phyloP scores from a whole-genome alignment of 2,888 invertebrate species.

The Amphipoea oculea region DNA sequence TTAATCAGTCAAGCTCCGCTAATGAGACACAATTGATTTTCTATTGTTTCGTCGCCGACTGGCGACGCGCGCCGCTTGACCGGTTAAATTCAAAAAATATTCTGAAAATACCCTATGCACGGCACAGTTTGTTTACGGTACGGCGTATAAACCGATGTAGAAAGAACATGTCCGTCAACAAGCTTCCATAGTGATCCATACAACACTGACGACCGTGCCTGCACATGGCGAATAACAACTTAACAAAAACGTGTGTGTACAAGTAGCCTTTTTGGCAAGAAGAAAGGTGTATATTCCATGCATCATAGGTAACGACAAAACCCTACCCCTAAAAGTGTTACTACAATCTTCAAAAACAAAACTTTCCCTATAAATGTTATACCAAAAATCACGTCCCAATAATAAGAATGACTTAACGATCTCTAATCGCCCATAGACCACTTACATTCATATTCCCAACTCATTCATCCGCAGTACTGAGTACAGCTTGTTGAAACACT shows the following conservation, averaged over 20 bases:
- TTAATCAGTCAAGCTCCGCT: no score
- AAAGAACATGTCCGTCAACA: neutral
- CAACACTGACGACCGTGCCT: neutral
- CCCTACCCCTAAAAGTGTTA: neutral
- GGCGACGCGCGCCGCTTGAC: no score
- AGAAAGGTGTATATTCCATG: neutral
- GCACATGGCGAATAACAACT: neutral
- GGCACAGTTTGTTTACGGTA: neutral
- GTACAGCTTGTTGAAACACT: conserved; percentile 55
- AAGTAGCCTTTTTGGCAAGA: neutral
- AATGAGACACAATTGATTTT: no score
- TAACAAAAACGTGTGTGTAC: neutral
- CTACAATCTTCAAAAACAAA: conserved; percentile 23
- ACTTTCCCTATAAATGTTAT: conserved; percentile 20
- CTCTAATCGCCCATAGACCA: conserved; percentile 40
- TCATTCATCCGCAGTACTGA: conserved; percentile 44
- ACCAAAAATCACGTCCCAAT: conserved; percentile 43
- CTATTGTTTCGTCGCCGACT: no score
- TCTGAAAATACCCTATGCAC: neutral
- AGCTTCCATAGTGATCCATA: neutral
- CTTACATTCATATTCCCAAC: conserved; percentile 51
- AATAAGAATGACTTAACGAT: conserved; percentile 52
- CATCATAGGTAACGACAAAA: neutral
- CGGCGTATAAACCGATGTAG: neutral
- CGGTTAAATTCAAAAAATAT: neutral